Conservation (phyloP, 2,888 invertebrate species). For the Notodonta ziczac region DNA sequence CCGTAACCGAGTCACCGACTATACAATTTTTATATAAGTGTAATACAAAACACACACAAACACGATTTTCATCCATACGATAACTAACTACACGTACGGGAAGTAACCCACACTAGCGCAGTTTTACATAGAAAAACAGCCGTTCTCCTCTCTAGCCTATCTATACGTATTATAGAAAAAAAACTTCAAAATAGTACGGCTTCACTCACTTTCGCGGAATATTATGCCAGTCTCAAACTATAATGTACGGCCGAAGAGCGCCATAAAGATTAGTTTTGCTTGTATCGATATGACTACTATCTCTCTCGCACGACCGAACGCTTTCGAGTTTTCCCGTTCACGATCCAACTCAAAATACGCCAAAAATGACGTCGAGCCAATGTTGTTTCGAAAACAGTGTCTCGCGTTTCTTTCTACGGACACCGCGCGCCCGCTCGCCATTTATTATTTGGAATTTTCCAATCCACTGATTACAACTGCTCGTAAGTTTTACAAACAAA, state of each 20-base stretch:
- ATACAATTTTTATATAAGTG: conserved; percentile 73
- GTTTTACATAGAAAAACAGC: conserved; percentile 80
- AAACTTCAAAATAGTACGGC: conserved; percentile 83
- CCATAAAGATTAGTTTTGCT: conserved; percentile 70
- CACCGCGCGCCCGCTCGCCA: conserved; percentile 72
- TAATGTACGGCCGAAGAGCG: conserved; percentile 56
- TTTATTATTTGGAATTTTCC: conserved; percentile 86
- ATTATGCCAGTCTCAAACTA: conserved; percentile 62
- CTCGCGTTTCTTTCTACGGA: conserved; percentile 76
- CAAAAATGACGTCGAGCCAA: conserved; percentile 83
- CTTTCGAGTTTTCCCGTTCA: conserved; percentile 84
- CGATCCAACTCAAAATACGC: conserved; percentile 84
- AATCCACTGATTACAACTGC: conserved; percentile 82
- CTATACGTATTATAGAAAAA: conserved; percentile 72
- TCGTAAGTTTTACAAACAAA: conserved; percentile 82
- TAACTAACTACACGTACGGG: conserved; percentile 78
- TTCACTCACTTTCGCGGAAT: conserved; percentile 63
- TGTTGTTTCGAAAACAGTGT: conserved; percentile 83
- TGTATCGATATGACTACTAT: conserved; percentile 52
- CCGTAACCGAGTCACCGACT: conserved; percentile 59
- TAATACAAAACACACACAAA: conserved; percentile 67
- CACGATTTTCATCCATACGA: conserved; percentile 55
- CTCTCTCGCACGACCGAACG: conserved; percentile 77
- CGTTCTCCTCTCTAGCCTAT: conserved; percentile 71
- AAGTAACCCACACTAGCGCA: conserved; percentile 68